These are phyloP conservation scores for Ctenopoma kingsleyae DNA, from an alignment of 2,797 vertebrate species.

Conservation along the genomic window DNA sequence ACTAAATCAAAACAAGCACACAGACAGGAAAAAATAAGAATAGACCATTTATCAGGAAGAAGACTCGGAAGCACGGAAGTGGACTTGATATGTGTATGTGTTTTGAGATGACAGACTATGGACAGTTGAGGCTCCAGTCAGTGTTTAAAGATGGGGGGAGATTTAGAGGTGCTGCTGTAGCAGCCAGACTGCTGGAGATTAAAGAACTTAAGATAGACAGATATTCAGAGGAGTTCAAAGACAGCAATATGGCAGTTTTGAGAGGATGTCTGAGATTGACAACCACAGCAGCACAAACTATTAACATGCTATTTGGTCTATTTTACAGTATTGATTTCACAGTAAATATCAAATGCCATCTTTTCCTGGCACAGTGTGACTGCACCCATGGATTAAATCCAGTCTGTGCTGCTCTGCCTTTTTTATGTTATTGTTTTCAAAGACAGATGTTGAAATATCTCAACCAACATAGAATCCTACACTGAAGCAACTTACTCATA, in stretches of 20 bases:
- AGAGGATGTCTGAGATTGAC: constrained; percentile 40
- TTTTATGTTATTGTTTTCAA: constrained; percentile 35
- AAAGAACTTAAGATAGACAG: constrained; percentile 73
- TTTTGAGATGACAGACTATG: constrained; percentile 63
- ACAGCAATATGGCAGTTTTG: constrained; percentile 24
- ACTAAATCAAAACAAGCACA: background rate
- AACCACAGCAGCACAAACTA: constrained; percentile 17
- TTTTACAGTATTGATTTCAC: constrained; percentile 3
- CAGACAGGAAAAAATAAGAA: background rate
- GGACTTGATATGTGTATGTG: constrained; percentile 15
- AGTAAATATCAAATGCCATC: background rate
- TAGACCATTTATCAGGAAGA: constrained; percentile 15
- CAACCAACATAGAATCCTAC: background rate
- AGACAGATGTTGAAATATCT: constrained; percentile 39
- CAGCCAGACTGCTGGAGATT: constrained; percentile 74
- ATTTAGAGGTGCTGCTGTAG: constrained; percentile 72
- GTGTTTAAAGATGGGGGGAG: constrained; percentile 65
- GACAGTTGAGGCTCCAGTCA: constrained; percentile 65
- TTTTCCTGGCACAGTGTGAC: background rate
- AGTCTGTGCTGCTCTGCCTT: background rate
- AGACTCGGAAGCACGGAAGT: constrained; percentile 15
- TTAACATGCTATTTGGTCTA: background rate
- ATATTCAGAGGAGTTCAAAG: constrained; percentile 75
- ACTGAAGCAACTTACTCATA: constrained; percentile 21
- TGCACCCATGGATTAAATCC: background rate